Evolutionary conservation across 1,140 invertebrate genomes (phyloP).

Genomic region (Zaprionus tsacasi): DNA sequence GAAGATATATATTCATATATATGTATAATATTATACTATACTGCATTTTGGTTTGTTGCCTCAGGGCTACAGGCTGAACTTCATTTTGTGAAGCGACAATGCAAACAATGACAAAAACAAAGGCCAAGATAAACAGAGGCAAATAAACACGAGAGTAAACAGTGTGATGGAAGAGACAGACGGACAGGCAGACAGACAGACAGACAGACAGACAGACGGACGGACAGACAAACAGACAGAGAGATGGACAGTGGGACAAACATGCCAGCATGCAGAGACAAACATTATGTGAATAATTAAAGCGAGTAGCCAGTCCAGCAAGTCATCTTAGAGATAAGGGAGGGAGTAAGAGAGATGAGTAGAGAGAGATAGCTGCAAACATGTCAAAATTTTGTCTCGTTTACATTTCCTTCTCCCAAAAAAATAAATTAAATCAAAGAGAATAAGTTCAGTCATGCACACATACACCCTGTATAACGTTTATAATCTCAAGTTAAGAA

Average conservation of each 20-base stretch:
- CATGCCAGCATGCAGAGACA: slow-evolving; percentile 46
- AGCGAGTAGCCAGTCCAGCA: slow-evolving; percentile 34
- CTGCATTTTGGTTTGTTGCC: slow-evolving; percentile 18
- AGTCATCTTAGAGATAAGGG: neutral
- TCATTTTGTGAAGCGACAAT: slow-evolving; percentile 31
- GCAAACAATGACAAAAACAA: slow-evolving; percentile 8
- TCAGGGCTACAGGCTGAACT: slow-evolving; percentile 54
- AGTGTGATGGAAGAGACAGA: neutral
- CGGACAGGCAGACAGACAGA: slow-evolving; percentile 49
- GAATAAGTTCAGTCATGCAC: neutral
- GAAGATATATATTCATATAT: slow-evolving; percentile 7
- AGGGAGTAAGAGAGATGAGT: neutral
- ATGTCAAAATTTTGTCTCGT: slow-evolving; percentile 2
- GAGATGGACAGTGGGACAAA: slow-evolving; percentile 61
- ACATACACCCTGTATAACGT: neutral
- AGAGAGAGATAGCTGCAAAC: neutral
- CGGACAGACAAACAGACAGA: slow-evolving; percentile 58
- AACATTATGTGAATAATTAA: slow-evolving; percentile 70
- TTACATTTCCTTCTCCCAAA: neutral
- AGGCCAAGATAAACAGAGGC: neutral
- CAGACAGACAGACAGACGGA: slow-evolving; percentile 47
- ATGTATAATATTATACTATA: neutral
- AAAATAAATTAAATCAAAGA: slow-evolving; percentile 9
- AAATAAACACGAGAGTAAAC: slow-evolving; percentile 6
- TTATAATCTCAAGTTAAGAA: no score